Conservation (phyloP, 2,797 vertebrate species). For the Channallabes apus region DNA sequence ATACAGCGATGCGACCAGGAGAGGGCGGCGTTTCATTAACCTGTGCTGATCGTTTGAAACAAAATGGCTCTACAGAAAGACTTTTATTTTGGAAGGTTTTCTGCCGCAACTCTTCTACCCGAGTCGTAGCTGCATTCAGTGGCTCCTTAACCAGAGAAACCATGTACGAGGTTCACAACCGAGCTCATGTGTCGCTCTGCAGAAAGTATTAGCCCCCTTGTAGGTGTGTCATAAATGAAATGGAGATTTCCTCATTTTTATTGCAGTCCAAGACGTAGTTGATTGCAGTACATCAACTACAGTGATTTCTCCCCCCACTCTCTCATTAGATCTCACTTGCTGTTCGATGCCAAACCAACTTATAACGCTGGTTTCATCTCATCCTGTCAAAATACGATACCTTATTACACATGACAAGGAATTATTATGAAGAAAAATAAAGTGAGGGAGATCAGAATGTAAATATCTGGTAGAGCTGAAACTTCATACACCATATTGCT, state of each 20-base stretch:
- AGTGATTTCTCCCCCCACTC: too few relatives aligned
- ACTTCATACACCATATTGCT: too few relatives aligned
- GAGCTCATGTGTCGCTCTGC: not conserved
- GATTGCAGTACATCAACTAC: too few relatives aligned
- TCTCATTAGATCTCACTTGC: too few relatives aligned
- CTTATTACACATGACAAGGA: not conserved
- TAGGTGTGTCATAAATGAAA: not conserved
- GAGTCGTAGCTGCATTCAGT: not conserved
- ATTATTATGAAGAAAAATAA: not conserved
- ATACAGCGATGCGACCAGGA: slow-evolving; percentile 56
- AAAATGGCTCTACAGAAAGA: not conserved
- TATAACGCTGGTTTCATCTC: not conserved
- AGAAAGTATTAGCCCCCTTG: not conserved
- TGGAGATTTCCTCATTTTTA: not conserved
- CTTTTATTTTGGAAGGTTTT: slow-evolving; percentile 16
- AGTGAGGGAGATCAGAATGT: not conserved
- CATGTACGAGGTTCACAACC: not conserved
- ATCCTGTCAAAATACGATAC: not conserved
- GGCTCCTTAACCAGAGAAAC: not conserved
- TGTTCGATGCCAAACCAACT: not conserved
- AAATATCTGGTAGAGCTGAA: not conserved
- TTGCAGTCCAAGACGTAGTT: too few relatives aligned
- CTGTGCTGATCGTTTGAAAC: not conserved
- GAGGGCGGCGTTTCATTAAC: slow-evolving; percentile 60
- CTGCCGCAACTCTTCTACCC: not conserved